phyloP scores from a whole-genome alignment of 2,888 invertebrate genomes.

The Caenorhabditis imperialis region DNA sequence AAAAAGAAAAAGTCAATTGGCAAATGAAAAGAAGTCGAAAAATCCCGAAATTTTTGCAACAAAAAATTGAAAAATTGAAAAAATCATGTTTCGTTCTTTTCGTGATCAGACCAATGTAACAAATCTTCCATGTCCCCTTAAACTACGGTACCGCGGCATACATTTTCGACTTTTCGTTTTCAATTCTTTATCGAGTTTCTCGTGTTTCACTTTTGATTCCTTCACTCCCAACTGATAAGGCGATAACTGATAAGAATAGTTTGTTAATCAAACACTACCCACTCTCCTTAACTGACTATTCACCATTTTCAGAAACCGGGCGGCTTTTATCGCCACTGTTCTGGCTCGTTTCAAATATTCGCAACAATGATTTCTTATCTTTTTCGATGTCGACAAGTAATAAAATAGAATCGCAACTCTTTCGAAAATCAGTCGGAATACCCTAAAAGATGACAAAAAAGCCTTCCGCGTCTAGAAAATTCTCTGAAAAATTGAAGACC shows the following conservation, averaged over 20 bases:
- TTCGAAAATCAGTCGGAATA: neutral
- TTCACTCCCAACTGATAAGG: constrained; percentile 18
- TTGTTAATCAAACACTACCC: constrained; percentile 29
- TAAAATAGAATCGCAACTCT: constrained; percentile 22
- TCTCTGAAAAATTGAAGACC: constrained; percentile 31
- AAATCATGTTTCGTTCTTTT: no score
- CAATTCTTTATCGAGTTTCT: constrained; percentile 13
- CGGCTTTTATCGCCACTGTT: constrained; percentile 13
- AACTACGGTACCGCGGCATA: neutral
- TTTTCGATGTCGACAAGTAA: constrained; percentile 14
- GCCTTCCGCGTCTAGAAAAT: constrained; percentile 8
- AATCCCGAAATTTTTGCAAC: no score
- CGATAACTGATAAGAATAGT: constrained; percentile 3
- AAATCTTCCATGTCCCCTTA: constrained; percentile 5
- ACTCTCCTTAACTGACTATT: constrained; percentile 2
- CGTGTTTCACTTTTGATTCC: constrained; percentile 30
- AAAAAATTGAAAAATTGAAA: no score
- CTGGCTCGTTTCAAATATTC: constrained; percentile 21
- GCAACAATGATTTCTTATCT: constrained; percentile 32
- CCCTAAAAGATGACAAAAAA: constrained; percentile 21
- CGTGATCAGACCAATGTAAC: no score
- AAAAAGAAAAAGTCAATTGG: no score
- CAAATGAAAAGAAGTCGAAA: no score
- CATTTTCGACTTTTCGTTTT: neutral
- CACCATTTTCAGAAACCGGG: constrained; percentile 1